Percentiles rank a stretch among this genome's conserved stretches.
phyloP scores from a whole-genome alignment of 1,140 invertebrate genomes.

The Parasteatoda tepidariorum region DNA sequence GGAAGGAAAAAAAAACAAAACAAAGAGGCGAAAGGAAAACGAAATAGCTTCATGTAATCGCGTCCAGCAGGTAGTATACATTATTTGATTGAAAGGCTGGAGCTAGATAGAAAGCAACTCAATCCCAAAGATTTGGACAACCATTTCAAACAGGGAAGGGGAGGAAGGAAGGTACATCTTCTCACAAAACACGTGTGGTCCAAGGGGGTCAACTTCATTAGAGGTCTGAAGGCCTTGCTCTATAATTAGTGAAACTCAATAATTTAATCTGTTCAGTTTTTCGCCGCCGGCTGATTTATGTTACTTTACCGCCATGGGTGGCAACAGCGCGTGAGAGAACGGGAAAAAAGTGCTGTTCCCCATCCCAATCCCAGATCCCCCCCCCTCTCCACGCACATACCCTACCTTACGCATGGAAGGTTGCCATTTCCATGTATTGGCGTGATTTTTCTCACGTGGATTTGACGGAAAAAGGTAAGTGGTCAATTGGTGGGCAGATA shows the following conservation, averaged over 20 bases:
- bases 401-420: not conserved
- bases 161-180: not conserved
- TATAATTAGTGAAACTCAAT: slow-evolving; percentile 59
- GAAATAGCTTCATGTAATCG: slow-evolving; percentile 2
- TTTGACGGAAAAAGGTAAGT: too few species aligned
- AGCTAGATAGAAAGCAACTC: slow-evolving; percentile 16
- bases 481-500: too few species aligned
- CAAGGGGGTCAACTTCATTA: slow-evolving; percentile 58
- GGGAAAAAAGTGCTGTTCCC: not conserved
- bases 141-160: not conserved
- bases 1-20: not conserved
- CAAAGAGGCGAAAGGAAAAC: not conserved
- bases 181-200: slow-evolving; percentile 48
- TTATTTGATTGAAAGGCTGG: too few species aligned
- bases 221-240: slow-evolving; percentile 41
- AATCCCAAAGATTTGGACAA: not conserved
- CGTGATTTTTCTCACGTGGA: not conserved
- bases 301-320: slow-evolving; percentile 46
- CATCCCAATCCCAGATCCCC: not conserved
- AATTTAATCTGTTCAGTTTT: slow-evolving; percentile 54
- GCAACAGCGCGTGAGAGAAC: slow-evolving; percentile 30
- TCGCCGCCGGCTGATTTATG: slow-evolving; percentile 55
- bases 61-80: too few species aligned
- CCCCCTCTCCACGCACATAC: not conserved
- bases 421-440: not conserved